Percentiles rank a stretch among this genome's conserved stretches.
Conservation (phyloP, 2,113 vertebrate species). For the Stomatorhinus ivindoensis region DNA sequence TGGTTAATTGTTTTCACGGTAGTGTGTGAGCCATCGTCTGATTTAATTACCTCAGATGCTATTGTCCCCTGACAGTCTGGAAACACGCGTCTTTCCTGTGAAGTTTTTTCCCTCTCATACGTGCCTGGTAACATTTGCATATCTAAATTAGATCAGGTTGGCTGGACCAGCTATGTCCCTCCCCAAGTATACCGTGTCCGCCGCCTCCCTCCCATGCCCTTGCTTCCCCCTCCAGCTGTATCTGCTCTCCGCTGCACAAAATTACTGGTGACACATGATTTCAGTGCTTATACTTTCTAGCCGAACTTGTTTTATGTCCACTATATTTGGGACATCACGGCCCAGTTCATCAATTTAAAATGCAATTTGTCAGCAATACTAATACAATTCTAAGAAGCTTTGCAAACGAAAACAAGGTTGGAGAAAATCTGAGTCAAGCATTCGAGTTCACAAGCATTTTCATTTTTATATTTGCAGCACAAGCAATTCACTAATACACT, state of each 20-base stretch:
- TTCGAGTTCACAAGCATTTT: not conserved
- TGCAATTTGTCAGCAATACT: not conserved
- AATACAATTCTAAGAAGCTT: not conserved
- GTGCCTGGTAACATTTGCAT: conserved; percentile 66
- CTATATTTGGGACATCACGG: not conserved
- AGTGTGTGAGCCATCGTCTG: conserved; percentile 39
- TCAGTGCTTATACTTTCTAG: not conserved
- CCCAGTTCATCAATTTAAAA: not conserved
- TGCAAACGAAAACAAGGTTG: not conserved
- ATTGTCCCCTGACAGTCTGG: conserved; percentile 58
- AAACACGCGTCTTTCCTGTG: conserved; percentile 55
- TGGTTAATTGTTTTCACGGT: conserved; percentile 25
- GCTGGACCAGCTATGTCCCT: conserved; percentile 41
- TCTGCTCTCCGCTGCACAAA: not conserved
- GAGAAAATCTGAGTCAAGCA: not conserved
- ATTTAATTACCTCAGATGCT: conserved; percentile 63
- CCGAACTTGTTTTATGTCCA: not conserved
- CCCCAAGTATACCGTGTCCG: not conserved
- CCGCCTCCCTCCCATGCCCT: conserved; percentile 37
- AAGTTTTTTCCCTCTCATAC: conserved; percentile 57
- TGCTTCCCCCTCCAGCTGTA: conserved; percentile 35
- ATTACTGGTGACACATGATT: conserved; percentile 44
- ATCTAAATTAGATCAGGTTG: conserved; percentile 72
- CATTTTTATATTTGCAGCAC: not conserved
- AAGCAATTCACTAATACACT: not conserved